Conservation (phyloP, 2,797 vertebrate genomes). For the Oophaga sylvatica region DNA sequence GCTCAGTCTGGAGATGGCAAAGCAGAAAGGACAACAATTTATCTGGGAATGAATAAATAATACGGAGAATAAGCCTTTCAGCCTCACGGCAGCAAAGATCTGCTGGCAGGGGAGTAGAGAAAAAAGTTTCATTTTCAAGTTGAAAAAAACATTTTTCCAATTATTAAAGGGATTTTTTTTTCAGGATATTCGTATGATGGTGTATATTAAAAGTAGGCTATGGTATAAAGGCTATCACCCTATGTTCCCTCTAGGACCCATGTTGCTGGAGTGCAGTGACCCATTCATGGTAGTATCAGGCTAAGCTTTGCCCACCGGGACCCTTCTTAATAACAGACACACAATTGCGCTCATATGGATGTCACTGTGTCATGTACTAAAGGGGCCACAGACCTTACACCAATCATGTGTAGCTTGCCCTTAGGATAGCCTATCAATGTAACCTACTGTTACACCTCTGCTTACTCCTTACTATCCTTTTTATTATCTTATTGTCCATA, state of each 20-base stretch:
- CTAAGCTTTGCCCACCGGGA: neutral
- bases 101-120: neutral
- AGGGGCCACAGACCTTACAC: neutral
- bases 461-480: too few relatives aligned
- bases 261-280: too few relatives aligned
- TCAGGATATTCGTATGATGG: neutral
- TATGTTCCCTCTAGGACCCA: neutral
- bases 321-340: neutral
- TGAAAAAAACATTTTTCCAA: neutral
- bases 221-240: neutral
- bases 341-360: neutral
- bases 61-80: neutral
- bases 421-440: too few relatives aligned
- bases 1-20: neutral
- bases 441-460: too few relatives aligned
- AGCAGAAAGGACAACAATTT: conserved; percentile 20
- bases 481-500: too few relatives aligned
- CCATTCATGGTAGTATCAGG: neutral
- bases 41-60: neutral
- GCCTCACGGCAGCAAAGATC: neutral
- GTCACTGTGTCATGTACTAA: neutral
- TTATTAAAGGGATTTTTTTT: neutral
- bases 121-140: neutral
- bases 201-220: neutral
- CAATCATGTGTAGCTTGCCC: neutral